A percentile compares a stretch with the other conserved stretches of the same genome.
Conservation (phyloP, 2,113 vertebrate genomes). For the Corythoichthys intestinalis region DNA sequence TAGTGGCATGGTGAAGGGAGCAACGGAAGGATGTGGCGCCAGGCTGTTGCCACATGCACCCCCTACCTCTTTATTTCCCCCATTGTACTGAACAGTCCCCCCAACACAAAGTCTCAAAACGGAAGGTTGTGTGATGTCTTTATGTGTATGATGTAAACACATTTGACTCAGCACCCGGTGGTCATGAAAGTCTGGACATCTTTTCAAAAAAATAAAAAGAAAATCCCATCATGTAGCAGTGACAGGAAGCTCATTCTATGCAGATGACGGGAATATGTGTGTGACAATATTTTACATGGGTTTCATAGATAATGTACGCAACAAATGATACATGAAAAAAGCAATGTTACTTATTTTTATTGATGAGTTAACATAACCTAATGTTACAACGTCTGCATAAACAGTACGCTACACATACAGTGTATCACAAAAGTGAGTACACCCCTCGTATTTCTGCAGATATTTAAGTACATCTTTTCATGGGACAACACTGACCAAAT, state of each 20-base stretch:
- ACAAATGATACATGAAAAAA: too few species aligned
- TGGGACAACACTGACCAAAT: too few species aligned
- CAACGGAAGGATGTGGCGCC: constrained; percentile 66
- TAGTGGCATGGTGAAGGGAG: constrained; percentile 68
- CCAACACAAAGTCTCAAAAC: constrained; percentile 38
- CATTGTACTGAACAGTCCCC: constrained; percentile 41
- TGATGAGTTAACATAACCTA: too few species aligned
- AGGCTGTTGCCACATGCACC: constrained; percentile 69
- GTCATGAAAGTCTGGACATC: background rate
- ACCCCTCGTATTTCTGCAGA: too few species aligned
- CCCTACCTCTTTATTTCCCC: constrained; percentile 32
- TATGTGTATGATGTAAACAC: constrained; percentile 1
- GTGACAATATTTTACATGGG: too few species aligned
- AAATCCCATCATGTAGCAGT: background rate
- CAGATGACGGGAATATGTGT: background rate
- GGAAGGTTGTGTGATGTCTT: constrained; percentile 7
- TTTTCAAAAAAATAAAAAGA: background rate
- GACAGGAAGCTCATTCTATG: background rate
- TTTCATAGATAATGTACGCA: too few species aligned
- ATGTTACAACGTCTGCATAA: too few species aligned
- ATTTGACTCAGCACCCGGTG: constrained; percentile 42
- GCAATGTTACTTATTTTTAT: too few species aligned
- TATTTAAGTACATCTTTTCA: too few species aligned
- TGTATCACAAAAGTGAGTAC: too few species aligned
- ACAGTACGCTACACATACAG: too few species aligned